Base-by-base conservation (phyloP, 2,888 invertebrate species). In the Caenorhabditis parvicauda region DNA sequence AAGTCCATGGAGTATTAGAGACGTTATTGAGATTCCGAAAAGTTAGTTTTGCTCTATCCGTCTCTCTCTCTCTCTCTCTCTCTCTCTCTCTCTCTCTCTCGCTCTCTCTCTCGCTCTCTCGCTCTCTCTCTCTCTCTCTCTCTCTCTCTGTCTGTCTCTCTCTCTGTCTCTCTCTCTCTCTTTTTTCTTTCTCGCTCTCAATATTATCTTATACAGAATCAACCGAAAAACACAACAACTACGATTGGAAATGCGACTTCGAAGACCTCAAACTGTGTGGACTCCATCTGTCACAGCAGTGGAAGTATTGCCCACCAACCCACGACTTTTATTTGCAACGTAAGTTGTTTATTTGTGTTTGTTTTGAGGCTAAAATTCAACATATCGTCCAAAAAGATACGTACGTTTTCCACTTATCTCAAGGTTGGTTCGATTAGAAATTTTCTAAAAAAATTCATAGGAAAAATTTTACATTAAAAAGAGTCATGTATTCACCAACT, bases 1-100 rank as follows among this genome's bases (percentile, higher is more conserved):
- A 42, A 74, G 73, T 55, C 69, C 72, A 2, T 79, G 79, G 79
- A 76, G 76, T 32, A 69, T 70, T 24, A 49, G 71, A 47, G 72
- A 72, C 44, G 50, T 70, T 17, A 64, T 74, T 24, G 44, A 61
- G 21, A 65, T 67, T n/a, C 69, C 70, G 2, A 50, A 61, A 29
- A 64, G 69, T 72, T 27, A 35, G 56, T 45, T 38, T 7, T 9
- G 19, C 7, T 39, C 37, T 41, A 28, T 38, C 29, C 35, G 44
- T 27, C 24, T 35, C 12, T 39, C 48, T 39, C 37, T 42, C 48
- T 48, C 25, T 21, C 38, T 48, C 37, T 48, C 48, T 37, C 35
- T 5, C 25, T 45, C 46, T 28, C 46, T 28, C 27, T 0, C 1
- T 46, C 46, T n/a, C n/a, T n/a, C n/a, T n/a, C n/a, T n/a, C n/a